phyloP scores from a whole-genome alignment of 2,113 vertebrate species.

The Notarius quadriscutis region DNA sequence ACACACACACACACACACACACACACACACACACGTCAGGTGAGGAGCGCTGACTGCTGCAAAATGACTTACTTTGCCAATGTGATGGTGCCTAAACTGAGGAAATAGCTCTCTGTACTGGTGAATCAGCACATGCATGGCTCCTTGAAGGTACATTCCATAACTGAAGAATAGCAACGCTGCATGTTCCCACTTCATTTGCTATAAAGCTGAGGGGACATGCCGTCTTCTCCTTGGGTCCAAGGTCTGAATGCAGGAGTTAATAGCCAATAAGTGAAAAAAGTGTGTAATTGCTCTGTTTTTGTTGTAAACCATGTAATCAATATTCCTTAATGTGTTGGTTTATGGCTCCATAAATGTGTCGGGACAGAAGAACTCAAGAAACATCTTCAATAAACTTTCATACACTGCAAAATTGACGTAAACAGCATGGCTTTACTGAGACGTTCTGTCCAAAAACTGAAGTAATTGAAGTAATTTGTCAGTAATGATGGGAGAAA shows the following conservation, averaged over 20 bases:
- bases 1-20: not conserved
- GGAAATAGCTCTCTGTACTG: constrained; percentile 11
- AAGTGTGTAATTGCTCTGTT: not conserved
- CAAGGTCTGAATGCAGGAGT: not conserved
- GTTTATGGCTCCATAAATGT: not conserved
- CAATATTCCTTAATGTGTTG: not conserved
- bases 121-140: constrained; percentile 30
- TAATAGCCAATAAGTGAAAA: constrained; percentile 10
- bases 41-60: constrained; percentile 5
- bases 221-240: not conserved
- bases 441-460: not conserved
- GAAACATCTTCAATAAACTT: not conserved
- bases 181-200: constrained; percentile 28
- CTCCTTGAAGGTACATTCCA: constrained; percentile 26
- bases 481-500: constrained; percentile 26
- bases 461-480: constrained; percentile 27
- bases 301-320: constrained; percentile 10
- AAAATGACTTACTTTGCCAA: not conserved
- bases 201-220: not conserved
- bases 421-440: not conserved
- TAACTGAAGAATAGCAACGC: constrained; percentile 7
- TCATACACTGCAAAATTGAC: not conserved
- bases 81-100: constrained; percentile 20
- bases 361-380: not conserved
- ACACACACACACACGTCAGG: not conserved